These are phyloP conservation scores for Oreamnos americanus DNA, from an alignment of 2,113 vertebrate species.

Conservation along the genomic window DNA sequence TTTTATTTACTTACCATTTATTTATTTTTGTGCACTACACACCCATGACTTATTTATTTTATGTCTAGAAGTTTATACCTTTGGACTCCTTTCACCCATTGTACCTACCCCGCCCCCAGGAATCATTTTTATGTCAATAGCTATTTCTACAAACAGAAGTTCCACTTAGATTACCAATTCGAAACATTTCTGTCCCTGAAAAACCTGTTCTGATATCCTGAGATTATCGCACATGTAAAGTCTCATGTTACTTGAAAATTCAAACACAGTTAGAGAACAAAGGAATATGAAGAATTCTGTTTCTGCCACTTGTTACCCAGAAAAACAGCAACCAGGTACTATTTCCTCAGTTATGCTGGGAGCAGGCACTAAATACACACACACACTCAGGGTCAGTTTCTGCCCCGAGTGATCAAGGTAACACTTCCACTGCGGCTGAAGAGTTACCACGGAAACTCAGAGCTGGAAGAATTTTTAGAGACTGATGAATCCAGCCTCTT, in stretches of 20 bases:
- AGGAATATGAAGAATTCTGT: neutral
- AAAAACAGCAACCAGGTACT: neutral
- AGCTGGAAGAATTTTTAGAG: neutral
- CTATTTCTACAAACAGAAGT: neutral
- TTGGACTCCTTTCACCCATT: neutral
- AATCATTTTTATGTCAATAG: neutral
- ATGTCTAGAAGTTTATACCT: neutral
- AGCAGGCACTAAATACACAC: neutral
- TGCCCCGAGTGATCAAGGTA: neutral
- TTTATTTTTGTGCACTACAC: neutral
- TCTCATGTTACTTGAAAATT: slow-evolving; percentile 30
- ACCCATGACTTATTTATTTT: neutral
- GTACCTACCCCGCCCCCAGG: neutral
- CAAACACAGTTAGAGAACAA: neutral
- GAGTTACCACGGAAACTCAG: neutral
- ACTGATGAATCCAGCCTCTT: neutral
- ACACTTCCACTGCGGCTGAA: neutral
- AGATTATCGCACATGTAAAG: neutral
- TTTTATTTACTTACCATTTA: neutral
- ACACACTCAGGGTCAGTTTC: neutral
- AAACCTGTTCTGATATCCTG: neutral
- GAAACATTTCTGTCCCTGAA: neutral
- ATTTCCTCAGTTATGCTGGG: neutral
- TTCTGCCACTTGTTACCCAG: slow-evolving; percentile 12
- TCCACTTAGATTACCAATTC: neutral